A percentile compares a stretch with the other conserved stretches of the same genome.
Conservation (phyloP, 2,113 vertebrate genomes). For the Proterorhinus semilunaris region DNA sequence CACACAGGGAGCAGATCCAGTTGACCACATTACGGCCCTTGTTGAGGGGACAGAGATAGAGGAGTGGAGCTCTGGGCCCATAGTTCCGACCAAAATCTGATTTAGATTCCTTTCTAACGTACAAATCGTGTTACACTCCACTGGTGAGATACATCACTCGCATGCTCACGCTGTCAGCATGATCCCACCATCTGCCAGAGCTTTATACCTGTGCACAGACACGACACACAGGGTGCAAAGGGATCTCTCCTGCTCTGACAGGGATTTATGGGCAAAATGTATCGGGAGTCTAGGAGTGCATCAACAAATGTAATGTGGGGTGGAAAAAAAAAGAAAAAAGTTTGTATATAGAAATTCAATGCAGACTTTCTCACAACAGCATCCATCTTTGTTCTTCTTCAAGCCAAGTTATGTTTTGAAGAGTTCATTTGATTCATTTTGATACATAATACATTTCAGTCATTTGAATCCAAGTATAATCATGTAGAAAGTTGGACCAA, state of each 20-base stretch:
- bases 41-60: conserved; percentile 50
- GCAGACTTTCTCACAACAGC: too few relatives aligned
- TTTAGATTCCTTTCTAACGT: conserved; percentile 66
- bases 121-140: conserved; percentile 66
- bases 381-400: too few relatives aligned
- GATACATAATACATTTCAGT: too few relatives aligned
- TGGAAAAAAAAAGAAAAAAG: background rate
- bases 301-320: background rate
- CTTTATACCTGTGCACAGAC: conserved; percentile 47
- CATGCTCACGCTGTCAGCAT: conserved; percentile 44
- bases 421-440: too few relatives aligned
- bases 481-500: too few relatives aligned
- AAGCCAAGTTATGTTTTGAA: too few relatives aligned
- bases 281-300: background rate
- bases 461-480: too few relatives aligned
- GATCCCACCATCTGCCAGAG: conserved; percentile 58
- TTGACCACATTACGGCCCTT: conserved; percentile 53
- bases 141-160: conserved; percentile 58
- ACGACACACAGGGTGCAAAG: conserved; percentile 30
- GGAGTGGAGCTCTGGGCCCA: conserved; percentile 61
- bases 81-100: conserved; percentile 59
- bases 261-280: conserved; percentile 16
- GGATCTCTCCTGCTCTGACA: background rate
- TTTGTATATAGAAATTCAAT: too few relatives aligned
- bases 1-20: conserved; percentile 45